Percentiles rank a stretch among this genome's conserved stretches.
phyloP scores from a whole-genome alignment of 1,140 invertebrate genomes.

The Trigoniulus corallinus region DNA sequence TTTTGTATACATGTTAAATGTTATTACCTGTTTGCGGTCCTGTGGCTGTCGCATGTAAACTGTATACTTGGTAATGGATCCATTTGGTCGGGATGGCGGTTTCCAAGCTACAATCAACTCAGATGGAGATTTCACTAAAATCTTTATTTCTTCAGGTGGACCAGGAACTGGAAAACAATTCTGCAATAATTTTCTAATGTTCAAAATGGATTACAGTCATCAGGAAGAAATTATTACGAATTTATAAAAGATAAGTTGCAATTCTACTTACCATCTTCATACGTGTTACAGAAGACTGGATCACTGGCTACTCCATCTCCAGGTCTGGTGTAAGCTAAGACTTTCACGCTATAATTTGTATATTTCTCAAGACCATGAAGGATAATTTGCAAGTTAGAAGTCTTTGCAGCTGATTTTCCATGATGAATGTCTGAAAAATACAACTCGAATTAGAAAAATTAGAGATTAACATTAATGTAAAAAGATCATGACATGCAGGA shows the following conservation, averaged over 20 bases:
- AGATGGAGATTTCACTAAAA: conserved; percentile 23
- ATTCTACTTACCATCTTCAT: conserved; percentile 29
- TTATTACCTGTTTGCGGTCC: not conserved
- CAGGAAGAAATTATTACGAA: not conserved
- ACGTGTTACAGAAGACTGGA: conserved; percentile 28
- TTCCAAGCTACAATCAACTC: conserved; percentile 30
- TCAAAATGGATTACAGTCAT: no score
- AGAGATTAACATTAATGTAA: no score
- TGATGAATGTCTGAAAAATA: no score
- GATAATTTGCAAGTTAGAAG: not conserved
- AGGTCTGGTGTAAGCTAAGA: conserved; percentile 34
- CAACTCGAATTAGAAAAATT: no score
- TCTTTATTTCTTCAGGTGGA: conserved; percentile 28
- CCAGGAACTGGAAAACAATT: conserved; percentile 27
- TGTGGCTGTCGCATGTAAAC: conserved; percentile 20
- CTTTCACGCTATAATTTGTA: conserved; percentile 33
- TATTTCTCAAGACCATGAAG: conserved; percentile 28
- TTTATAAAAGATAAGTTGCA: not conserved
- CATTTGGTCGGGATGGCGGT: conserved; percentile 28
- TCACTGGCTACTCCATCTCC: conserved; percentile 34
- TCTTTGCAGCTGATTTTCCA: not conserved
- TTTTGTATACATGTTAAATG: no score
- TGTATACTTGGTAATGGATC: conserved; percentile 28
- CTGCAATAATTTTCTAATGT: no score
- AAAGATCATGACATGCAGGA: no score